Percentiles rank a stretch among this genome's conserved stretches.
These are phyloP conservation scores for Temnothorax longispinosus DNA, from an alignment of 1,140 invertebrate species.

Conservation along the genomic window DNA sequence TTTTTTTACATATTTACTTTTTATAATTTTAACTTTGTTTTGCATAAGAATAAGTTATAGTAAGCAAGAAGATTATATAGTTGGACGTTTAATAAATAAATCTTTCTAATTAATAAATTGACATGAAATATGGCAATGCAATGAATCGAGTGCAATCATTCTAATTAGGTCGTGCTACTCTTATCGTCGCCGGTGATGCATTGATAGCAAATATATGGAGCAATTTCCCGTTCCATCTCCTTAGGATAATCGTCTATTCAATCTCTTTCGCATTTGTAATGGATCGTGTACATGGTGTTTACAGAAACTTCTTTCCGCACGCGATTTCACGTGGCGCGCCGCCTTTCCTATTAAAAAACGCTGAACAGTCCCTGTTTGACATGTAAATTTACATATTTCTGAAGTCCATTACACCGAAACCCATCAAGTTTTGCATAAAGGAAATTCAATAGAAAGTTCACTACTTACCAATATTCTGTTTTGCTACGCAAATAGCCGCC, in stretches of 20 bases:
- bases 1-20: not conserved
- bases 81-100: not conserved
- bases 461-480: conserved; percentile 88
- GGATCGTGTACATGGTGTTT: not conserved
- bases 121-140: not conserved
- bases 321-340: conserved; percentile 59
- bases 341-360: not conserved
- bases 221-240: conserved; percentile 2
- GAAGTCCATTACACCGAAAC: not conserved
- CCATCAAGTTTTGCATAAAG: not conserved
- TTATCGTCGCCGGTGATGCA: conserved; percentile 56
- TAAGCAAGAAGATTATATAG: not conserved
- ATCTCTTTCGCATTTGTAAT: conserved; percentile 38
- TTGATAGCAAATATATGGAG: not conserved
- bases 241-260: not conserved
- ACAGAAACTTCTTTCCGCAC: conserved; percentile 28
- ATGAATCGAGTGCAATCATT: not conserved
- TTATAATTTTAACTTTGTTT: not conserved
- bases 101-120: not conserved
- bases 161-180: conserved; percentile 70
- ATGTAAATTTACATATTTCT: not conserved
- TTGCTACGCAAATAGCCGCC: conserved; percentile 86
- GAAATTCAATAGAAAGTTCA: not conserved
- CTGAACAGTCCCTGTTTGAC: not conserved
- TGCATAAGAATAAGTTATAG: not conserved